Base-by-base conservation (phyloP, 1,140 invertebrate species). In the Arion vulgaris region DNA sequence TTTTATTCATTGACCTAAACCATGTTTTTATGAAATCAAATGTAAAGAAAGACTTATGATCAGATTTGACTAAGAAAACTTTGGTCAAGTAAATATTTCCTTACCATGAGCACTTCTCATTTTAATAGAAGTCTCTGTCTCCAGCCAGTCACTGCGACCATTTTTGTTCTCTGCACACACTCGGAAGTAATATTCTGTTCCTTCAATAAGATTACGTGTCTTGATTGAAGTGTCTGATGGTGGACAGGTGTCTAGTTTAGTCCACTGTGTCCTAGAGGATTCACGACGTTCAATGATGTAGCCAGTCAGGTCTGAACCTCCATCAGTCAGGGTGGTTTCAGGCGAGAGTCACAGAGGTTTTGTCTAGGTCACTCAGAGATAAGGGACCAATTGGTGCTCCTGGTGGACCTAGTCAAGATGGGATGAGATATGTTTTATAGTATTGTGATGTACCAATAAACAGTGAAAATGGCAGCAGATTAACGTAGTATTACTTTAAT, bases 41-140 rank as follows among this genome's bases (percentile, higher is more conserved):
- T n/a, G n/a, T n/a, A n/a, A n/a, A n/a, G n/a, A n/a, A n/a, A n/a
- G n/a, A n/a, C n/a, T n/a, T n/a, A n/a, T n/a, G n/a, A n/a, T n/a
- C n/a, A n/a, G n/a, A n/a, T n/a, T n/a, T n/a, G n/a, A n/a, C 41
- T 45, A 45, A 45, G 41, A 45, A 45, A n/a, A n/a, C n/a, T 15
- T 45, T 45, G 15, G 41, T 45, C 5, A 45, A 7, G 41, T 45
- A 45, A 45, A 5, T 45, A 45, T 41, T 19, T 17, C 71, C 96
- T 95, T 94, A 98, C 97, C 97, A 92, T 97, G 98, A 84, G 97
- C 97, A 92, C 96, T 97, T 92, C 98, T 98, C 96, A 87, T 83
- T 53, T 69, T 95, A 74, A 98, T 95, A 28, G 95, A 93, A 72
- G 95, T 94, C 0, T 97, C 98, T 17, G 96, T 94, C 74, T 98